phyloP scores from a whole-genome alignment of 2,797 vertebrate species.

The Florisuga fusca region DNA sequence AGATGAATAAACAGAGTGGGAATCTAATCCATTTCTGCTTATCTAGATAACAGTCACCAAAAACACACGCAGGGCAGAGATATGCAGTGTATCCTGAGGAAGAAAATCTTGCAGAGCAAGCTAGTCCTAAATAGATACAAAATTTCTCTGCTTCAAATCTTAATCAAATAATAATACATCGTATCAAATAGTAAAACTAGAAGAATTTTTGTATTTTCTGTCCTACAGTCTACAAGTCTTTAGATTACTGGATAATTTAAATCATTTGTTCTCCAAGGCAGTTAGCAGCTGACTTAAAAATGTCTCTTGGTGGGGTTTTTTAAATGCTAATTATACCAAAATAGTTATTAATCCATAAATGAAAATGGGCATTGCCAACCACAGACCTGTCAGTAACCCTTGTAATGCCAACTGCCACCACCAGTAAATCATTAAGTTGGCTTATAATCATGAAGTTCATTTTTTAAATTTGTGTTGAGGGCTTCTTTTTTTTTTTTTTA shows the following conservation, averaged over 20 bases:
- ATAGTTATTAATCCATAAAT: neutral
- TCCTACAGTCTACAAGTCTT: neutral
- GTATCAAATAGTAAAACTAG: neutral
- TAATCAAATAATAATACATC: neutral
- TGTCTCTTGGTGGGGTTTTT: neutral
- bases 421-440: neutral
- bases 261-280: neutral
- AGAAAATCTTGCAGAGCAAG: neutral
- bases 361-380: neutral
- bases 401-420: neutral
- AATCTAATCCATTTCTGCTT: neutral
- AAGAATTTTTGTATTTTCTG: neutral
- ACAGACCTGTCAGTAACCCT: neutral
- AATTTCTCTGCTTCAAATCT: neutral
- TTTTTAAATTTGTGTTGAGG: neutral
- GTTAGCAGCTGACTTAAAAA: constrained; percentile 16
- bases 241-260: neutral
- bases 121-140: neutral
- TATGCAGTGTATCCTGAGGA: neutral
- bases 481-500: neutral
- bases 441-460: neutral
- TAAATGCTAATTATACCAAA: neutral
- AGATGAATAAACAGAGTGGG: neutral
- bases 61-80: neutral
- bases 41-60: neutral